Conservation (phyloP, 2,797 vertebrate species). For the Vireo griseus region DNA sequence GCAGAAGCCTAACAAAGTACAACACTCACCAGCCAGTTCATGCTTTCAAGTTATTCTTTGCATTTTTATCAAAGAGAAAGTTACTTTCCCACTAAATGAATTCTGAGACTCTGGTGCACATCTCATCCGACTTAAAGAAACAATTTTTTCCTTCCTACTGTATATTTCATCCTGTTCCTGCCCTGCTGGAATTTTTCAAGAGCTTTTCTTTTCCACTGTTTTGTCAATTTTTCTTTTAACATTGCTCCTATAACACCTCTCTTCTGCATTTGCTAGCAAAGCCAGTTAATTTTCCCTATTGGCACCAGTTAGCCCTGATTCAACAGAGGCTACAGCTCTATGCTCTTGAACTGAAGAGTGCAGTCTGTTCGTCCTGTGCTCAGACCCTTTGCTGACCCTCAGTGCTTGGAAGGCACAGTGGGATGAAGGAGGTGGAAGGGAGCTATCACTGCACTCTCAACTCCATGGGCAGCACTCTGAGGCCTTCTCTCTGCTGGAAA, state of each 20-base stretch:
- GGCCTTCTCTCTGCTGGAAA: background rate
- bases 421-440: background rate
- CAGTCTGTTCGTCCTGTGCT: background rate
- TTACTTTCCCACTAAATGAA: background rate
- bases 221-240: background rate
- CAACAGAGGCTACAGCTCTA: background rate
- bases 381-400: background rate
- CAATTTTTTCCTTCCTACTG: background rate
- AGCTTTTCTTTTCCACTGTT: background rate
- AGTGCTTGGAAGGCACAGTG: background rate
- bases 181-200: background rate
- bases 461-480: accelerated
- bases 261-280: background rate
- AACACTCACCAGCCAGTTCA: background rate
- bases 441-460: background rate
- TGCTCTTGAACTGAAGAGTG: background rate
- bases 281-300: background rate
- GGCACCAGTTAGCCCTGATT: background rate
- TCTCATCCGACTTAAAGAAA: background rate
- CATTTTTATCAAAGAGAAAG: background rate
- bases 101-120: background rate
- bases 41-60: background rate
- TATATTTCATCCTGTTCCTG: background rate
- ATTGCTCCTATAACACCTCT: background rate
- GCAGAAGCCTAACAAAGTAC: background rate